A percentile compares a stretch with the other conserved stretches of the same genome.
phyloP scores from a whole-genome alignment of 2,113 vertebrate species.

The Petroica traversi region DNA sequence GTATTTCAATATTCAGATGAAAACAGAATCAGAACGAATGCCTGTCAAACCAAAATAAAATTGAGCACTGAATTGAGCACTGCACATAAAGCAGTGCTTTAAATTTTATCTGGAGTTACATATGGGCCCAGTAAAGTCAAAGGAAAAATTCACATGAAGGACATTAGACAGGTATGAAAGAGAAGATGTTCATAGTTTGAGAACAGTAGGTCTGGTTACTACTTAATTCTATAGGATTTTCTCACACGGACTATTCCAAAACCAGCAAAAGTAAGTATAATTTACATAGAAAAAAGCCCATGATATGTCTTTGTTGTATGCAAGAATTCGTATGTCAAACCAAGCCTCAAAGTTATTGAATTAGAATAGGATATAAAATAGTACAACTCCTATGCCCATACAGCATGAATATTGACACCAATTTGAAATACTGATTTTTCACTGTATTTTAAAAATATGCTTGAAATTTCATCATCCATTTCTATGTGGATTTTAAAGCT shows the following conservation, averaged over 20 bases:
- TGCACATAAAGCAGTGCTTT: not conserved
- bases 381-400: not conserved
- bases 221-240: not conserved
- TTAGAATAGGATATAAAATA: not conserved
- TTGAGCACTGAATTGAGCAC: not conserved
- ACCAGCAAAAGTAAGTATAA: not conserved
- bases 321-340: not conserved
- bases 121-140: not conserved
- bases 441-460: not conserved
- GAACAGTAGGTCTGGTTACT: not conserved
- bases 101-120: not conserved
- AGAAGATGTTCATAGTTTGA: not conserved
- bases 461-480: not conserved
- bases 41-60: not conserved
- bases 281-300: not conserved
- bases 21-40: not conserved
- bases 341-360: not conserved
- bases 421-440: not conserved
- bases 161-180: not conserved
- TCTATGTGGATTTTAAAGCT: not conserved
- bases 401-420: not conserved
- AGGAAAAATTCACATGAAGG: not conserved
- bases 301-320: not conserved
- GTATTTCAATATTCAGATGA: not conserved
- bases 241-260: not conserved